A percentile compares a stretch with the other conserved stretches of the same genome.
phyloP scores from a whole-genome alignment of 2,888 invertebrate genomes.

The Drosophila aldrichi region DNA sequence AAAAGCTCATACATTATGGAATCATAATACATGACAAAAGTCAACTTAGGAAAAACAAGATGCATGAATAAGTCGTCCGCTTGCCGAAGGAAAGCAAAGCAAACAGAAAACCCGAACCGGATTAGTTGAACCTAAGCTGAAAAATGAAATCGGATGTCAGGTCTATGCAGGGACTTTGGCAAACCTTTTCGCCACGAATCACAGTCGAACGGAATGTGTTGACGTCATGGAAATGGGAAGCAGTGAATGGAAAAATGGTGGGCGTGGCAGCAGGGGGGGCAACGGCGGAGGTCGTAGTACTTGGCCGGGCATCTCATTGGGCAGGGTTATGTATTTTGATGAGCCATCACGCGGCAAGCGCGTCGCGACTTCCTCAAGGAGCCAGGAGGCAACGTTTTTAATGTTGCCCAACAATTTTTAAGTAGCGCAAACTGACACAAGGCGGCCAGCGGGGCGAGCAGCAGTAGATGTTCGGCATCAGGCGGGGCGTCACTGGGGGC shows the following conservation, averaged over 20 bases:
- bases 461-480: conserved; percentile 16
- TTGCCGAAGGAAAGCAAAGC: background rate
- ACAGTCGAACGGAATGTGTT: conserved; percentile 10
- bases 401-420: conserved; percentile 75
- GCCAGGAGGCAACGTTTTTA: conserved; percentile 50
- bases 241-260: background rate
- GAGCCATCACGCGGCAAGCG: conserved; percentile 27
- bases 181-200: conserved; percentile 11
- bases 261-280: too few relatives aligned
- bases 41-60: background rate
- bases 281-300: background rate
- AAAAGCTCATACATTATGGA: conserved; percentile 7
- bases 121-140: conserved; percentile 13
- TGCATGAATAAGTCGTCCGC: conserved; percentile 6
- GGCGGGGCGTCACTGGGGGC: conserved; percentile 29
- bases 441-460: conserved; percentile 16
- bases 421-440: conserved; percentile 71
- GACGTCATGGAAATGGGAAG: conserved; percentile 12
- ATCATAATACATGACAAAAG: background rate
- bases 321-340: conserved; percentile 51
- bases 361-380: conserved; percentile 1
- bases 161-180: background rate
- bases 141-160: conserved; percentile 9
- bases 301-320: conserved; percentile 25
- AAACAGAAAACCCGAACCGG: background rate